These are phyloP conservation scores for Mesoclemmys tuberculata DNA, from an alignment of 2,113 vertebrate genomes.

Conservation along the genomic window DNA sequence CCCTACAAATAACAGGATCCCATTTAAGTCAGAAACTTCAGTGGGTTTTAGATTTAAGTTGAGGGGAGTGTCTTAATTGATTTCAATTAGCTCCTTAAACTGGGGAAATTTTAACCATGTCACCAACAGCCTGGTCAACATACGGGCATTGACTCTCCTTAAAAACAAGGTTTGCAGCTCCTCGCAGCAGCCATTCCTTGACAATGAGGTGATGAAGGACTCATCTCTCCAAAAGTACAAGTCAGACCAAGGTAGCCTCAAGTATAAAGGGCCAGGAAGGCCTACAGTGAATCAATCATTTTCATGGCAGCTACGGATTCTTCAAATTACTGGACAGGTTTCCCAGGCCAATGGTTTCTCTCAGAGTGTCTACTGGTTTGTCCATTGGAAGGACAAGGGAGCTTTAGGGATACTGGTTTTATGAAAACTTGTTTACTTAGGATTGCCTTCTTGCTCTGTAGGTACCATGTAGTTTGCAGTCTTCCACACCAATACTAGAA, in stretches of 20 bases:
- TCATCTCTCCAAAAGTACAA: background rate
- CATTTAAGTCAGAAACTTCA: fast-evolving
- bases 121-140: background rate
- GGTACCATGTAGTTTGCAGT: background rate
- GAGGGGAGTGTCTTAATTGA: fast-evolving
- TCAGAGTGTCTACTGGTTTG: background rate
- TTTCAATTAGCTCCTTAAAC: fast-evolving
- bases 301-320: background rate
- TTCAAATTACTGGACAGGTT: background rate
- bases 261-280: background rate
- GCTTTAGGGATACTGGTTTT: background rate
- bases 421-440: background rate
- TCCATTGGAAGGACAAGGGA: background rate
- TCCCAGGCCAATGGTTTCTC: fast-evolving
- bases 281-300: background rate
- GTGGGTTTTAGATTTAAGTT: fast-evolving
- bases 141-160: background rate
- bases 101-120: background rate
- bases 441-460: background rate
- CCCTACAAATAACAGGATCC: background rate
- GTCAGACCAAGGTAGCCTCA: background rate
- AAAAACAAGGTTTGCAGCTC: background rate
- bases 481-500: background rate
- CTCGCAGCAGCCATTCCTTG: fast-evolving
- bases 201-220: background rate